phyloP scores from a whole-genome alignment of 1,140 invertebrate species.

The Oncopeltus fasciatus region DNA sequence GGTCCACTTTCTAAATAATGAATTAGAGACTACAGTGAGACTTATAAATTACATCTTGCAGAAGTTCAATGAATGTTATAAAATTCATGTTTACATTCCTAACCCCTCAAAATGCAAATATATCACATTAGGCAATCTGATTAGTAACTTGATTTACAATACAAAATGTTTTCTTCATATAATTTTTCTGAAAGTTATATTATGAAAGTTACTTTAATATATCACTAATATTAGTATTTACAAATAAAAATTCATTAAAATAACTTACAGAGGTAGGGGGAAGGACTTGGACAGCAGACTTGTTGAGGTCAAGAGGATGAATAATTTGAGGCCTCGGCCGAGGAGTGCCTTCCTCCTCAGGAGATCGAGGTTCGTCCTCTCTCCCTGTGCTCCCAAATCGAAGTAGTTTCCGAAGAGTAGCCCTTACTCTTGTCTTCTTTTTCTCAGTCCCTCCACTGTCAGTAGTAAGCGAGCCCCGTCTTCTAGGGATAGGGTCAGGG shows the following conservation, averaged over 20 bases:
- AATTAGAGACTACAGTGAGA: too few relatives aligned
- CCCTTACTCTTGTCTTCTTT: conserved; percentile 51
- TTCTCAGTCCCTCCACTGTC: conserved; percentile 35
- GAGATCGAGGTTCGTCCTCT: conserved; percentile 41
- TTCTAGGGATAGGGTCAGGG: conserved; percentile 23
- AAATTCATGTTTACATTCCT: too few relatives aligned
- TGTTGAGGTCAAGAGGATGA: conserved; percentile 72
- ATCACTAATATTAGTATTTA: too few relatives aligned
- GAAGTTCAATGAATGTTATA: too few relatives aligned
- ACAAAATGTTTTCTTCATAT: too few relatives aligned
- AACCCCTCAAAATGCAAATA: too few relatives aligned
- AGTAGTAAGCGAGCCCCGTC: conserved; percentile 22
- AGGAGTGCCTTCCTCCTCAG: conserved; percentile 32
- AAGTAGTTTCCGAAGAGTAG: conserved; percentile 66
- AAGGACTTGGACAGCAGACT: conserved; percentile 59
- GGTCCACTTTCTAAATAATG: too few relatives aligned
- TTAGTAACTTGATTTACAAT: too few relatives aligned
- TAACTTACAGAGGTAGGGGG: conserved; percentile 26
- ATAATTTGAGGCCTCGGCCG: conserved; percentile 69
- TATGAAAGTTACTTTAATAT: too few relatives aligned
- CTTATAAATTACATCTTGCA: too few relatives aligned
- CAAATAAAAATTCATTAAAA: background rate
- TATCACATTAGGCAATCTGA: too few relatives aligned
- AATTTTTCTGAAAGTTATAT: too few relatives aligned
- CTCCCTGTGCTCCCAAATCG: conserved; percentile 35